Base-by-base conservation (phyloP, 2,888 invertebrate genomes). In the Acleris literana region DNA sequence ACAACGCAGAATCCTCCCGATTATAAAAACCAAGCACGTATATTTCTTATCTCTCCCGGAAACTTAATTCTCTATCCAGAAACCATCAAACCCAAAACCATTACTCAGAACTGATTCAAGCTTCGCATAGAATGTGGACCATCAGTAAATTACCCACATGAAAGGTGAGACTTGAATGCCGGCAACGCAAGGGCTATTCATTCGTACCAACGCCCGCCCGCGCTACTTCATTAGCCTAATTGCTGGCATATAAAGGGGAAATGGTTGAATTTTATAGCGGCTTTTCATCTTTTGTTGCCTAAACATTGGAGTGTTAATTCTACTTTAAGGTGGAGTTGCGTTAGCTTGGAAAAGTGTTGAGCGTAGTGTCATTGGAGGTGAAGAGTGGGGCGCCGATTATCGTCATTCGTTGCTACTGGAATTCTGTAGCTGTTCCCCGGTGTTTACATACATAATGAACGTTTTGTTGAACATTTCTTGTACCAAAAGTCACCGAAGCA, bases 201-300 rank as follows among this genome's bases (percentile, higher is more conserved):
- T 88, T 88, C 84, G 78, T 83, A 80, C 79, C 72, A 77, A 70
- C 68, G 75, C 80, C 80, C 76, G 77, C 77, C 75, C 79, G 77
- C 77, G 80, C 81, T 85, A 85, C 90, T 92, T 92, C 91, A 92
- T 91, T 91, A 91, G 87, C 84, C 88, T 92, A 92, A 92, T 92
- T 91, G 91, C 90, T 76, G 70, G 76, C 82, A 78, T 80, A 88
- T 88, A 90, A 88, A 89, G 85, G 84, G 87, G 84, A 86, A 87
- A 88, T 82, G 84, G 85, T 80, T 81, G 85, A 90, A 86, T 90
- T 90, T 89, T 87, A 90, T 88, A 83, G 86, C 80, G 73, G 83
- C 84, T 84, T 86, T 87, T 87, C 88, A 86, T 86, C 88, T 87
- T 86, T 86, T 87, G 86, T 86, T 84, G 70, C 74, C 75, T 79